These are phyloP conservation scores for Erythrolamprus reginae DNA, from an alignment of 2,113 vertebrate genomes.

Conservation along the genomic window DNA sequence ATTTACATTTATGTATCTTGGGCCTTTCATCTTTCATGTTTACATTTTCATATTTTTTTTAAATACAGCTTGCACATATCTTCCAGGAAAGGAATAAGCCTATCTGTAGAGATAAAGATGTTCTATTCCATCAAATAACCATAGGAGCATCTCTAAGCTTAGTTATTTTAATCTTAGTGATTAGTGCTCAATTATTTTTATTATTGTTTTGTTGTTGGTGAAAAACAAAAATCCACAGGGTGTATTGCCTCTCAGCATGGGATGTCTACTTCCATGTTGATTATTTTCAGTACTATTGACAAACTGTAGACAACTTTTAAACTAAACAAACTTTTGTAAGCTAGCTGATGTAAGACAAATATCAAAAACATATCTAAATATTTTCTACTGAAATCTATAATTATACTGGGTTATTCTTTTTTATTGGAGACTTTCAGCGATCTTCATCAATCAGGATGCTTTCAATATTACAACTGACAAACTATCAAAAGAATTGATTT, in stretches of 20 bases:
- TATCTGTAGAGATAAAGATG: not conserved
- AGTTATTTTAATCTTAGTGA: not conserved
- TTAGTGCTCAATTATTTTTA: not conserved
- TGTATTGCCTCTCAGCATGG: not conserved
- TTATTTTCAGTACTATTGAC: not conserved
- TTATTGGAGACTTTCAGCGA: not conserved
- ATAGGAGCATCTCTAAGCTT: not conserved
- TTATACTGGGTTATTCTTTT: not conserved
- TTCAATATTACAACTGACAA: not conserved
- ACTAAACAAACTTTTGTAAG: not conserved
- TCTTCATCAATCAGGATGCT: not conserved
- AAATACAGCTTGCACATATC: not conserved
- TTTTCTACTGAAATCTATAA: not conserved
- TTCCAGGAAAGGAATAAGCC: not conserved
- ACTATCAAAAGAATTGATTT: not conserved
- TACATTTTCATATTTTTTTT: not conserved
- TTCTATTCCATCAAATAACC: not conserved
- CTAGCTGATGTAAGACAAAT: constrained; percentile 12
- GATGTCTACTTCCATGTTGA: not conserved
- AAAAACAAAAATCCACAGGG: not conserved
- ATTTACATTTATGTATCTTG: not conserved
- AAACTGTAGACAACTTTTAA: not conserved
- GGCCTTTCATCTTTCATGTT: not conserved
- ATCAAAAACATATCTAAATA: constrained; percentile 35
- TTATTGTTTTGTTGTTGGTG: not conserved